Evolutionary conservation across 2,797 vertebrate species (phyloP).

Genomic region (Myioborus melanocephalus): DNA sequence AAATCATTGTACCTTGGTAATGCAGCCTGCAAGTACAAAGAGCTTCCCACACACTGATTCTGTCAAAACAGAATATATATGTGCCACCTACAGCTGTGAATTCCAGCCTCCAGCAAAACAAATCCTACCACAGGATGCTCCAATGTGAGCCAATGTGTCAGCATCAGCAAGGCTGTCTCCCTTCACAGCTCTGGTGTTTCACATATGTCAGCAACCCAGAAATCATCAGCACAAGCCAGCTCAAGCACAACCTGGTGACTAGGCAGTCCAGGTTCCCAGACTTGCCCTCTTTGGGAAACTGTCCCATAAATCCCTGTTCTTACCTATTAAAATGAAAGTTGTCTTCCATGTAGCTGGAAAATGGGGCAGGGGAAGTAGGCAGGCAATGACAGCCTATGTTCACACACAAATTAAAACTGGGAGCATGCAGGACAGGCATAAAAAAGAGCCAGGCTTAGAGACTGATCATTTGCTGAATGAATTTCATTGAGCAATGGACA

Average conservation of each 20-base stretch:
- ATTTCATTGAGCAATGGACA: neutral
- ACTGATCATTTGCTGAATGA: neutral
- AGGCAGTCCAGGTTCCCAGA: neutral
- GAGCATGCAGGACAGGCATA: accelerated
- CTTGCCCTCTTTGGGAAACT: neutral
- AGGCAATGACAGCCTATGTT: neutral
- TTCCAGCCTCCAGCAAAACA: neutral
- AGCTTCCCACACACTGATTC: neutral
- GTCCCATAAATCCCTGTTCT: neutral
- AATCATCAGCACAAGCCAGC: neutral
- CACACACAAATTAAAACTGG: neutral
- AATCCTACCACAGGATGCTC: neutral
- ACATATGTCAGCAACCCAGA: neutral
- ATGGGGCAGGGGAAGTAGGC: neutral
- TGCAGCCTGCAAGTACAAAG: neutral
- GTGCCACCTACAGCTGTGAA: neutral
- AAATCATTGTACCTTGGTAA: neutral
- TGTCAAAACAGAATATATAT: neutral
- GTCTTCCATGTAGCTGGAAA: neutral
- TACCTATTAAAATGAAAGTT: neutral
- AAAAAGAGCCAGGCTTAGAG: neutral
- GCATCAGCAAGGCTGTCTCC: neutral
- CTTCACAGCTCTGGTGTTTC: neutral
- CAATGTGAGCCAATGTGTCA: neutral
- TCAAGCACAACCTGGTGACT: neutral